Evolutionary conservation across 2,888 invertebrate species (phyloP), one percentile per base, ranked within the genome.

Genomic region (Lacanobia wlatinum): DNA sequence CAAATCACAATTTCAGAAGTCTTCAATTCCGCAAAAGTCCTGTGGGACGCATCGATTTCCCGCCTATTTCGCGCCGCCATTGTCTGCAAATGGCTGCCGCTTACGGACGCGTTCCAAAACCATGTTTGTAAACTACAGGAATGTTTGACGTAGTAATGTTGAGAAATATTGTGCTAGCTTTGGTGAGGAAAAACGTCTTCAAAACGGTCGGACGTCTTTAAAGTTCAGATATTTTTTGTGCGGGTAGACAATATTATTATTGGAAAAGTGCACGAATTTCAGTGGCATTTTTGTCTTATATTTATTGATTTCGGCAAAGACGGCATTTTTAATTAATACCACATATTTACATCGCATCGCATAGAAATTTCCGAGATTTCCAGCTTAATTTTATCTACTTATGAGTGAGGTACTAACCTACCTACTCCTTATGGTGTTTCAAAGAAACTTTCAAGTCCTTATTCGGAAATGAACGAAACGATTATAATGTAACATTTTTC

Each of bases 71-170:
- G 78, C 81, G 73, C 80, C 89, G 90, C 93, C 90, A 95, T 95
- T 94, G 94, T 95, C 94, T 95, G 95, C 94, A 94, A 95, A 94
- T 94, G 91, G 92, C 91, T 80, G 83, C 92, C 92, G 91, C 89
- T 92, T 94, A 92, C 88, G 92, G 93, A 84, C 87, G 90, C 90
- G 90, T 89, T 90, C 92, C 88, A 85, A 84, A 87, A 80, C 87
- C 87, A 88, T 88, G 86, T 87, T 88, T 88, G 87, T 88, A 84
- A 84, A 66, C 78, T 84, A 83, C 86, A 85, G 80, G 83, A 86
- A 87, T 88, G 78, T 83, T 82, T 85, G 92, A 90, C 90, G 89
- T 91, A 81, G 87, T 89, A 88, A 88, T 91, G 90, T 91, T 89
- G 87, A 83, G 87, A 89, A 88, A 90, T 56, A 56, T 90, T 89